phyloP scores from a whole-genome alignment of 2,113 vertebrate species.

The Pluvianellus socialis region DNA sequence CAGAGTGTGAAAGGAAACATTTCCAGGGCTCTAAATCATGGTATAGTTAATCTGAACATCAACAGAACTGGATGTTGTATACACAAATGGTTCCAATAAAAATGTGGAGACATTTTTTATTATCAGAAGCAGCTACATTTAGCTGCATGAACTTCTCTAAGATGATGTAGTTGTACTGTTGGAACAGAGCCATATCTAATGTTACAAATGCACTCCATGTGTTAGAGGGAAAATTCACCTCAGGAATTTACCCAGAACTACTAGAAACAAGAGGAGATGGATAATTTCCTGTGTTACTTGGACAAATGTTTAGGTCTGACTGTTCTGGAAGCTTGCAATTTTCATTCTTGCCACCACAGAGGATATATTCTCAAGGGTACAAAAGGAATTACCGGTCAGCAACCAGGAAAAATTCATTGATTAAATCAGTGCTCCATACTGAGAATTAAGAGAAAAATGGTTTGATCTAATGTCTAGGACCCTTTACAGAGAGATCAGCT shows the following conservation, averaged over 20 bases:
- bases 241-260: neutral
- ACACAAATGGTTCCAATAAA: constrained; percentile 30
- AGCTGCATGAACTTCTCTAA: neutral
- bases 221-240: constrained; percentile 5
- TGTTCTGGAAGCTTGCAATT: neutral
- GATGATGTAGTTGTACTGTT: neutral
- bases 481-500: neutral
- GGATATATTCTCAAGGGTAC: neutral
- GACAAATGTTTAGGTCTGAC: constrained; percentile 4
- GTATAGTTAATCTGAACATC: constrained; percentile 4
- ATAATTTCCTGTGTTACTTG: constrained; percentile 27
- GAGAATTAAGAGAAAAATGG: neutral
- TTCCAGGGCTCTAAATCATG: constrained; percentile 20
- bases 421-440: neutral
- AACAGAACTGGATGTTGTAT: neutral
- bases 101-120: neutral
- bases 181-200: constrained; percentile 16
- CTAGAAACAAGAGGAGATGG: neutral
- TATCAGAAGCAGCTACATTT: neutral
- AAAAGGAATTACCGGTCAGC: neutral
- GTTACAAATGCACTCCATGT: constrained; percentile 43
- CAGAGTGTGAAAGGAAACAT: neutral
- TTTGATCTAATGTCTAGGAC: neutral
- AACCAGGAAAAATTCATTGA: neutral
- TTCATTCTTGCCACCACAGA: neutral